Conservation (phyloP, 2,113 vertebrate species). For the Notothenia coriiceps region DNA sequence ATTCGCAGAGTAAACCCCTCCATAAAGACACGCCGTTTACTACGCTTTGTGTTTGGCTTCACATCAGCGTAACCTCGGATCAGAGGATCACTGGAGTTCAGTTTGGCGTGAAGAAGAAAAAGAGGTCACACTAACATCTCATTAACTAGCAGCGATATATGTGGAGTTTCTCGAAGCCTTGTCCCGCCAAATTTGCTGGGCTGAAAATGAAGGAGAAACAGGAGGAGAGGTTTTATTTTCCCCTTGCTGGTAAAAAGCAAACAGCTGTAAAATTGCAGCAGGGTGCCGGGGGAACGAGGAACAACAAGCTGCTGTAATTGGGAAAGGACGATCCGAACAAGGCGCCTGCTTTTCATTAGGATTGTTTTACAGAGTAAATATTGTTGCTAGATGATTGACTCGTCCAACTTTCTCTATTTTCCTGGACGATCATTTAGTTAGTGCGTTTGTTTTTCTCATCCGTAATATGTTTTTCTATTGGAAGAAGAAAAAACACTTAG, state of each 20-base stretch:
- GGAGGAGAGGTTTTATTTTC: constrained; percentile 19
- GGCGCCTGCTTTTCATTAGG: constrained; percentile 72
- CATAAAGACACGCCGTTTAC: constrained; percentile 21
- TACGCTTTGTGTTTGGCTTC: neutral
- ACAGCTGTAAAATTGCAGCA: constrained; percentile 76
- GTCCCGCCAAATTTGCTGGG: constrained; percentile 34
- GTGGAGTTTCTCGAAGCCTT: constrained; percentile 34
- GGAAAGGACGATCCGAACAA: constrained; percentile 61
- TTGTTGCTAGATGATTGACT: constrained; percentile 59
- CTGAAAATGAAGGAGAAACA: constrained; percentile 54
- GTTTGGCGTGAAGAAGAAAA: neutral
- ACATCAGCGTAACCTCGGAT: constrained; percentile 22
- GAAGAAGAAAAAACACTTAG: constrained; percentile 3
- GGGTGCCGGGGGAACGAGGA: constrained; percentile 67
- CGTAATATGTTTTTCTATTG: constrained; percentile 43
- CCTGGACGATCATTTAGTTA: constrained; percentile 33
- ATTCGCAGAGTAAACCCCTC: constrained; percentile 52
- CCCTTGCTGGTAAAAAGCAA: constrained; percentile 57
- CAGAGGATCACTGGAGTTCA: constrained; percentile 2
- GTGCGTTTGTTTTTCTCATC: constrained; percentile 52
- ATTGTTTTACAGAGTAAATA: constrained; percentile 71
- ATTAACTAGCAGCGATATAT: neutral
- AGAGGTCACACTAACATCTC: neutral
- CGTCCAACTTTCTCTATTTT: constrained; percentile 37
- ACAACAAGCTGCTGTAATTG: constrained; percentile 75